phyloP scores from a whole-genome alignment of 2,797 vertebrate species.

The Hoplostethus atlanticus region DNA sequence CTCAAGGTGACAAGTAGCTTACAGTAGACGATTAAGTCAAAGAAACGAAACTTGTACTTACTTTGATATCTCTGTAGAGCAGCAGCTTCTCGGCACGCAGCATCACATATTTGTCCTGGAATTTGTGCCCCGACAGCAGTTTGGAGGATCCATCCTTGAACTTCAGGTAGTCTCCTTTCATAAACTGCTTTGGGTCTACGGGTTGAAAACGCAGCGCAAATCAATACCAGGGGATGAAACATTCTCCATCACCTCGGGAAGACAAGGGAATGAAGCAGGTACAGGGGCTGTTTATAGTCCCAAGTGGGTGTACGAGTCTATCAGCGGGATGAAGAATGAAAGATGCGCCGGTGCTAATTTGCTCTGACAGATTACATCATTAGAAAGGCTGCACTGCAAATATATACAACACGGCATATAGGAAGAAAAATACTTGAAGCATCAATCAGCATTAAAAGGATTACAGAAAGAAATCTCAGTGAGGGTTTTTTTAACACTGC shows the following conservation, averaged over 20 bases:
- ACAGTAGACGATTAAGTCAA: conserved; percentile 21
- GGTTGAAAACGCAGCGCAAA: neutral
- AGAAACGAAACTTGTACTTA: conserved; percentile 68
- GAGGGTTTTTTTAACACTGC: no score
- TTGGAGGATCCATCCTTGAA: conserved; percentile 93
- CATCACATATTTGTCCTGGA: conserved; percentile 93
- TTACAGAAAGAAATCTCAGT: neutral
- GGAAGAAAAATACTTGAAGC: neutral
- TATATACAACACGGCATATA: neutral
- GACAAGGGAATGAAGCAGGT: neutral
- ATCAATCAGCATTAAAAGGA: neutral
- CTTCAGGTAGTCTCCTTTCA: conserved; percentile 90
- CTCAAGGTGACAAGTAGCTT: conserved; percentile 22
- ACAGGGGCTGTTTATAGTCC: neutral
- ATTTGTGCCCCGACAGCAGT: conserved; percentile 92
- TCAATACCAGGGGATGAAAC: neutral
- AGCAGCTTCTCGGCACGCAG: conserved; percentile 89
- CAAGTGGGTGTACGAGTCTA: neutral
- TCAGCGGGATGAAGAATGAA: neutral
- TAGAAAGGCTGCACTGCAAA: neutral
- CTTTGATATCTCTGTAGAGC: conserved; percentile 95
- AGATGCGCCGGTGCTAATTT: neutral
- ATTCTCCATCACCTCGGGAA: neutral
- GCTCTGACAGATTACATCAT: conserved; percentile 12
- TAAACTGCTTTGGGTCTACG: conserved; percentile 61